Conservation (phyloP, 1,140 invertebrate species). For the Drosophila bocki region DNA sequence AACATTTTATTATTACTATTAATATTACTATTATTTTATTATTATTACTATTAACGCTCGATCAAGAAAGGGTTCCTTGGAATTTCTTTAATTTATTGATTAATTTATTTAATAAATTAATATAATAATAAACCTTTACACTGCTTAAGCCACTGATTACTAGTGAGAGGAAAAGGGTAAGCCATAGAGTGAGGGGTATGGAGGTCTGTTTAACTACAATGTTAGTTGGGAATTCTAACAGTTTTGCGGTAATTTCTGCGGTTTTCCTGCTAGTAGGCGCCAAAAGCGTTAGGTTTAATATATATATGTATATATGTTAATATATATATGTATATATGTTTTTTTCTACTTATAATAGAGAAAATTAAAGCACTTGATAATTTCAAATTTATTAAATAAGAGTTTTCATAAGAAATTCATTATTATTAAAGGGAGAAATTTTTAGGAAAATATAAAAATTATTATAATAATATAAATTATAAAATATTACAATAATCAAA, state of each 20-base stretch:
- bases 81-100: neutral
- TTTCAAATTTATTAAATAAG: no score
- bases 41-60: no score
- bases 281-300: slow-evolving; percentile 16
- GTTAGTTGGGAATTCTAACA: slow-evolving; percentile 55
- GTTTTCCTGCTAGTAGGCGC: slow-evolving; percentile 63
- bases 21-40: neutral
- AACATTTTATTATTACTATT: neutral
- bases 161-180: neutral
- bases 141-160: neutral
- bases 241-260: slow-evolving; percentile 59
- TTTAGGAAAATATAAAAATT: no score
- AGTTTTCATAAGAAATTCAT: no score
- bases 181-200: no score
- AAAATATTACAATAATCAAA: no score
- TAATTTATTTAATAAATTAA: neutral
- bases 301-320: neutral
- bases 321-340: no score
- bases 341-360: neutral
- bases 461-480: no score
- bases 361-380: neutral
- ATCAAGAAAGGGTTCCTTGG: neutral
- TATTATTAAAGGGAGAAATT: no score
- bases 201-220: slow-evolving; percentile 20
- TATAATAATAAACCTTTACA: neutral